Conservation (phyloP, 2,797 vertebrate species). For the Myotis myotis region DNA sequence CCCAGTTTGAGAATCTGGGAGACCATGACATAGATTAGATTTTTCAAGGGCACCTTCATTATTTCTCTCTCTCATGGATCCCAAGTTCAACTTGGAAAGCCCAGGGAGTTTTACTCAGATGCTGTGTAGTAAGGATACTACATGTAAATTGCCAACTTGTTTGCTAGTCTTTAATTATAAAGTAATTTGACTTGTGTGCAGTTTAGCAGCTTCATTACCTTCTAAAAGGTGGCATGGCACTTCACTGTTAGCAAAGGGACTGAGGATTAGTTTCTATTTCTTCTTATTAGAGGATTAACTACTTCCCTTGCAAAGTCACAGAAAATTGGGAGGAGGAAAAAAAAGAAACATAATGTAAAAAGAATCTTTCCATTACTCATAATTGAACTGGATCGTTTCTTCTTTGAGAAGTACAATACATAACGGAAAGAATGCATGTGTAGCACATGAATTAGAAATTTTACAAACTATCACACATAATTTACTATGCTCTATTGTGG, state of each 20-base stretch:
- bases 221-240: slow-evolving; percentile 15
- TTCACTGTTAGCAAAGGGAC: neutral
- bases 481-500: neutral
- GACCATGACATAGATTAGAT: neutral
- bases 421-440: neutral
- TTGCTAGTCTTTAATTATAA: neutral
- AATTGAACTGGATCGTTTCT: slow-evolving; percentile 8
- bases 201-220: slow-evolving; percentile 9
- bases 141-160: neutral
- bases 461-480: neutral
- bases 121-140: neutral
- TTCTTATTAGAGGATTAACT: slow-evolving; percentile 14
- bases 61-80: neutral
- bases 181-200: neutral
- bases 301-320: neutral
- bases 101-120: neutral
- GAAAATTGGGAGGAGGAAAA: neutral
- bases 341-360: neutral
- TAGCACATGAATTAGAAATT: slow-evolving; percentile 7
- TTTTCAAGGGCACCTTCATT: neutral
- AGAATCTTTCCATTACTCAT: neutral
- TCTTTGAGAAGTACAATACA: neutral
- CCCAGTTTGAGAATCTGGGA: neutral
- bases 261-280: neutral
- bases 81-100: neutral